A percentile compares a stretch with the other conserved stretches of the same genome.
Evolutionary conservation across 2,797 vertebrate genomes (phyloP).

Genomic region (Carduelis carduelis): DNA sequence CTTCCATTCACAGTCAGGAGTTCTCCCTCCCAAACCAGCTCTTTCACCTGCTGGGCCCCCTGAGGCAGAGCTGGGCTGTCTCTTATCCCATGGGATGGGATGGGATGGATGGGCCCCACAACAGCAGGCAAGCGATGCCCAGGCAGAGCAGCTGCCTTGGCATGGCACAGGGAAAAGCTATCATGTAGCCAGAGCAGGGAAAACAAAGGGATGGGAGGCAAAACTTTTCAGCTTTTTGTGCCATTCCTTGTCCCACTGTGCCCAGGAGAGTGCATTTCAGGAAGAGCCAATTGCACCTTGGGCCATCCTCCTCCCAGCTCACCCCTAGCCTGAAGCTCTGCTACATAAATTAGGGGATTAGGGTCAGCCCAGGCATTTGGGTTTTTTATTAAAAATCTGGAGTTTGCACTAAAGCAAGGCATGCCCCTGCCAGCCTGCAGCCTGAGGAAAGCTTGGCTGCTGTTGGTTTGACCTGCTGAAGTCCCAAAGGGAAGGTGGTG

Average conservation of each 20-base stretch:
- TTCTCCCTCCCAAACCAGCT: neutral
- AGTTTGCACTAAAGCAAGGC: neutral
- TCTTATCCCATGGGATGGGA: neutral
- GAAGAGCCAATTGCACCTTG: neutral
- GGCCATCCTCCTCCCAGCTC: neutral
- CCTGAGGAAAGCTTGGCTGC: neutral
- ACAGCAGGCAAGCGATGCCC: neutral
- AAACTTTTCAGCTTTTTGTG: slow-evolving; percentile 21
- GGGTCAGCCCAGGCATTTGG: neutral
- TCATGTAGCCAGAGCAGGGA: neutral
- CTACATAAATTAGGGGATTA: neutral
- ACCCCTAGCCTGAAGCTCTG: neutral
- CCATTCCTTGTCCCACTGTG: neutral
- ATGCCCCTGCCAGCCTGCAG: neutral
- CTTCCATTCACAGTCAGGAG: neutral
- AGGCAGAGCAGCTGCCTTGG: neutral
- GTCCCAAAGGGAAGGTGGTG: accelerated
- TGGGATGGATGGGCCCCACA: neutral
- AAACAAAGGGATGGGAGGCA: neutral
- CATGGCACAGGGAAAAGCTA: neutral
- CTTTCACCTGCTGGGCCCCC: neutral
- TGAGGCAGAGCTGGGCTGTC: neutral
- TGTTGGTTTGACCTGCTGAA: neutral
- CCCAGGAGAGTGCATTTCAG: neutral
- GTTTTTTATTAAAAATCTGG: neutral